Conservation (phyloP, 2,113 vertebrate species). For the Setophaga kirtlandii region DNA sequence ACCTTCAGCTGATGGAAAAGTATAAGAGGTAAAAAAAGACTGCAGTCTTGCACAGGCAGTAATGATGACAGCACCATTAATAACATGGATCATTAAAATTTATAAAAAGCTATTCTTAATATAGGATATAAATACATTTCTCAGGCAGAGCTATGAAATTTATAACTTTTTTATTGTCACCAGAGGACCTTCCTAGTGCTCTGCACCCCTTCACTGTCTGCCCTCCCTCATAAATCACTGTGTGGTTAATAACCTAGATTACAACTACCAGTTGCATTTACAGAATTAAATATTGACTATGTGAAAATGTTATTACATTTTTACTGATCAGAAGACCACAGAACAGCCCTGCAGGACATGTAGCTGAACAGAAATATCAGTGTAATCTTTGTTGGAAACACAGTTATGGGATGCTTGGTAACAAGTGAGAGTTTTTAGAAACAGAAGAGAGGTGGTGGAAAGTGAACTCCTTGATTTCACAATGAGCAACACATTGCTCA, state of each 20-base stretch:
- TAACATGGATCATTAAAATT: slow-evolving; percentile 91
- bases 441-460: not conserved
- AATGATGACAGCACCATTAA: slow-evolving; percentile 82
- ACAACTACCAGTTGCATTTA: slow-evolving; percentile 86
- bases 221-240: slow-evolving; percentile 80
- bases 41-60: slow-evolving; percentile 68
- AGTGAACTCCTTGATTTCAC: slow-evolving; percentile 49
- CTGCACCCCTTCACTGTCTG: slow-evolving; percentile 71
- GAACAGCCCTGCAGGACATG: slow-evolving; percentile 78
- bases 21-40: slow-evolving; percentile 48
- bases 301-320: slow-evolving; percentile 86
- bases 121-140: slow-evolving; percentile 85
- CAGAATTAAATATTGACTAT: slow-evolving; percentile 88
- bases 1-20: slow-evolving; percentile 74
- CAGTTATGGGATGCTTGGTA: slow-evolving; percentile 59
- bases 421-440: slow-evolving; percentile 50
- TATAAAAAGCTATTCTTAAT: slow-evolving; percentile 90
- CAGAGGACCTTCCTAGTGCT: slow-evolving; percentile 80
- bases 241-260: slow-evolving; percentile 84
- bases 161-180: slow-evolving; percentile 87
- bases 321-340: slow-evolving; percentile 77
- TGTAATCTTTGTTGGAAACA: slow-evolving; percentile 77
- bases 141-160: slow-evolving; percentile 84
- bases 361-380: slow-evolving; percentile 74
- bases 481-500: not conserved